These are phyloP conservation scores for Nyleta sp. DNA, from an alignment of 2,888 invertebrate species.

Conservation along the genomic window DNA sequence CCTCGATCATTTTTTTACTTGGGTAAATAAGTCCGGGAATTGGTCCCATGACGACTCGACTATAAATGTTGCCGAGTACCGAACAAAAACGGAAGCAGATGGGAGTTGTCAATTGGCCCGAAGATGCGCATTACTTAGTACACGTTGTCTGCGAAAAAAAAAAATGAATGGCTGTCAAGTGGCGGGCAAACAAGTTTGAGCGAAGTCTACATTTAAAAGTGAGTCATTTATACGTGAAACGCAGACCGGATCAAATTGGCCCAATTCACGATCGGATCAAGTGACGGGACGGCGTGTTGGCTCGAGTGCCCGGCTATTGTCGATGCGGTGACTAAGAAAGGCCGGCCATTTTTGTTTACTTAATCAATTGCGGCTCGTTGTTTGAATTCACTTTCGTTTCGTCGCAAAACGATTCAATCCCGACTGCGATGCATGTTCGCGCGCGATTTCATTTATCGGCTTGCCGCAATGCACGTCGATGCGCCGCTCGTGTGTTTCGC, in stretches of 20 bases:
- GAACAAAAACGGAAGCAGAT: slow-evolving; percentile 40
- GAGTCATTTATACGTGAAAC: slow-evolving; percentile 53
- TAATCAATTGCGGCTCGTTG: slow-evolving; percentile 44
- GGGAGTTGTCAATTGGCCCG: slow-evolving; percentile 45
- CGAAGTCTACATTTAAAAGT: slow-evolving; percentile 55
- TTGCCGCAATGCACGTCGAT: too few relatives aligned
- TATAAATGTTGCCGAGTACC: slow-evolving; percentile 8
- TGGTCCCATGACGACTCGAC: slow-evolving; percentile 30
- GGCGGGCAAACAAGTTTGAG: slow-evolving; percentile 58
- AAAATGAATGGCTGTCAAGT: slow-evolving; percentile 50
- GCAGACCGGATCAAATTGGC: slow-evolving; percentile 55
- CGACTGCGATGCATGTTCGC: slow-evolving; percentile 15
- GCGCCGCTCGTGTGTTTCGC: too few relatives aligned
- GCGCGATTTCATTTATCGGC: too few relatives aligned
- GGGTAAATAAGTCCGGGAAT: too few relatives aligned
- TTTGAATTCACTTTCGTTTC: slow-evolving; percentile 41
- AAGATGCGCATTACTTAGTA: slow-evolving; percentile 47
- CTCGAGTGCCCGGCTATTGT: slow-evolving; percentile 35
- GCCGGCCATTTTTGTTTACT: slow-evolving; percentile 28
- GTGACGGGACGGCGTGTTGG: slow-evolving; percentile 30
- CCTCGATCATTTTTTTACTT: too few relatives aligned
- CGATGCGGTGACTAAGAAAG: slow-evolving; percentile 47
- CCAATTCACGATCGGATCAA: slow-evolving; percentile 55
- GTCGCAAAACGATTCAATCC: slow-evolving; percentile 17
- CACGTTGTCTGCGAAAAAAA: slow-evolving; percentile 48